Evolutionary conservation across 2,888 invertebrate genomes (phyloP).

Genomic region (Morpho achilles): DNA sequence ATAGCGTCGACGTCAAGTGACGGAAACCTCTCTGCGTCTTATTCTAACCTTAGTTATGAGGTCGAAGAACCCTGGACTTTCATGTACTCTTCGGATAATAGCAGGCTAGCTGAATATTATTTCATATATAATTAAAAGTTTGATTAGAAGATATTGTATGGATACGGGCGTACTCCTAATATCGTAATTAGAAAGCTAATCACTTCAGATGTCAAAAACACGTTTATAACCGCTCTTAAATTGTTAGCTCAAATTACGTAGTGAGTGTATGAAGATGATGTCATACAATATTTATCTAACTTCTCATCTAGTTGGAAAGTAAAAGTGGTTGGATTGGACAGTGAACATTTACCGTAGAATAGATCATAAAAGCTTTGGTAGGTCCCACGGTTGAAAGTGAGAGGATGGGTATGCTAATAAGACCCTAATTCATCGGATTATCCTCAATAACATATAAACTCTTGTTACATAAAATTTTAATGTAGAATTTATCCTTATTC

Average conservation of each 20-base stretch:
- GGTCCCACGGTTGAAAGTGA: conserved; percentile 36
- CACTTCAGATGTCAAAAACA: conserved; percentile 12
- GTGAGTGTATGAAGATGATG: conserved; percentile 17
- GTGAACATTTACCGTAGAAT: conserved; percentile 48
- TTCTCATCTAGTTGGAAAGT: conserved; percentile 49
- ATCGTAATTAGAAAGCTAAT: conserved; percentile 15
- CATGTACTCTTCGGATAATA: too few relatives aligned
- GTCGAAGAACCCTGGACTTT: too few relatives aligned
- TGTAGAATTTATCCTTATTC: background rate
- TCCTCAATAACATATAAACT: background rate
- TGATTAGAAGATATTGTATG: background rate
- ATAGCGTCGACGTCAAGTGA: too few relatives aligned
- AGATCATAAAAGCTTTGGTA: conserved; percentile 51
- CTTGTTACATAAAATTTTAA: conserved; percentile 2
- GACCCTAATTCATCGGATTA: conserved; percentile 7
- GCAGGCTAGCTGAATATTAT: too few relatives aligned
- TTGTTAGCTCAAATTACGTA: conserved; percentile 17
- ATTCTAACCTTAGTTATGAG: too few relatives aligned
- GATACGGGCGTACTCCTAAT: conserved; percentile 3
- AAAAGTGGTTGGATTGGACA: conserved; percentile 69
- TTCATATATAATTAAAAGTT: too few relatives aligned
- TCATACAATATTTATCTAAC: conserved; percentile 28
- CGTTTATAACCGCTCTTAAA: conserved; percentile 12
- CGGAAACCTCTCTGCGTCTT: too few relatives aligned
- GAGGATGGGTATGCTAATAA: conserved; percentile 16